Evolutionary conservation across 2,888 invertebrate species (phyloP), one percentile per base, ranked within the genome.

Genomic region (Ectemnius cavifrons): DNA sequence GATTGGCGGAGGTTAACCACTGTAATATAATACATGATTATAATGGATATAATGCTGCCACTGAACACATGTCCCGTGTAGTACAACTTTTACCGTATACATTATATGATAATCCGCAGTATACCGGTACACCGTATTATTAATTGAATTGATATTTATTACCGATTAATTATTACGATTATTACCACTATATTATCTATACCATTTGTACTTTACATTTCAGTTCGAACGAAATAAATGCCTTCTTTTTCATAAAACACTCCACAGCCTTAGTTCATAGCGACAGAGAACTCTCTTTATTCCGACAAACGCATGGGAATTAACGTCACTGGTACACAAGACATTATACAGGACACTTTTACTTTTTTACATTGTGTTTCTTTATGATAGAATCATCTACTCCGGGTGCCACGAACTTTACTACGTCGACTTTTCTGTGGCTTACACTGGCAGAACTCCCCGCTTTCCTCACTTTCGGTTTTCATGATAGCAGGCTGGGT

Each of bases 161-260:
- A 90, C 86, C 83, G 84, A 88, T 90, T 89, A 87, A 89, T 89
- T 89, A 88, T 87, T 84, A 84, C 80, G 37, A 89, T 88, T 87
- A 90, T 89, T 89, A 89, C 83, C 86, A 88, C 88, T 89, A 90
- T 86, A 89, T 90, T 90, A 90, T 88, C 87, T 88, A 90, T 87
- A 89, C 88, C 83, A 90, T 90, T 91, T 91, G 90, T 91, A 91
- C 90, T 90, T 90, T 90, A 89, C 83, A 90, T 88, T 91, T 90
- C 84, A 87, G 89, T 90, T 90, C 83, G 85, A 87, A 87, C 78
- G 87, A 90, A 91, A 90, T 90, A 90, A 91, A 91, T 90, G 90
- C 90, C 91, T 90, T 91, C 90, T 90, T 91, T 91, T 90, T 91
- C 89, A 89, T 89, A 89, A 87, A 85, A 37, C 37, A 11, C 37